Base-by-base conservation (phyloP, 2,797 vertebrate species). In the Alauda arvensis region DNA sequence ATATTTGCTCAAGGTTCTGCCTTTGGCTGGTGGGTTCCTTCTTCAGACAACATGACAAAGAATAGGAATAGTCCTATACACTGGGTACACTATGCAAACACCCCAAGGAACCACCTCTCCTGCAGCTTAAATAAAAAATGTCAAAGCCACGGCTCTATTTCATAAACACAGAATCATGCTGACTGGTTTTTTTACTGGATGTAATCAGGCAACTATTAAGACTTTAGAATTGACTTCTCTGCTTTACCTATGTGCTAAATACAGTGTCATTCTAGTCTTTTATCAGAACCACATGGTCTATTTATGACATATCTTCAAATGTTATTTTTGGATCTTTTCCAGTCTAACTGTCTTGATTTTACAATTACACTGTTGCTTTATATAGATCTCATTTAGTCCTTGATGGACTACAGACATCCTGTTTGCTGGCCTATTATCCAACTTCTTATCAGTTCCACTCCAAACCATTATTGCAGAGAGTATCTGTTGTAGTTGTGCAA, bases 391-490 rank as follows among this genome's bases (percentile, higher is more conserved):
- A 90, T 91, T 93, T 88, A 88, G 69, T 52, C 74, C 59, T 83
- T 91, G 93, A 95, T 92, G 63, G 51, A 90, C 78, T 87, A 83
- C 92, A 95, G 92, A 92, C 93, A 92, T 93, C 92, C 94, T 93
- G 86, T 76, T 92, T 86, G 61, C 78, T 71, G 61, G 61, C 16
- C 31, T 89, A 82, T 71, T 92, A 80, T 71, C 55, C 68, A 71
- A 16, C 62, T 89, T 68, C 86, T 89, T 92, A 92, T 85, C 84
- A 48, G 37, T 75, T 90, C 79, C 40, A 48, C 66, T 83, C 46
- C 61, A 65, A 92, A 48, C 37, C 51, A 65, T 68, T 82, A 85
- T 71, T 94, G 74, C 57, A 83, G 46, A 72, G 26, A 75, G 29
- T 40, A 53, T 60, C 55, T 53, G 14, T 25, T 46, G 55, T 21